Conservation (phyloP, 2,797 vertebrate species). For the Pangasius krempfi region DNA sequence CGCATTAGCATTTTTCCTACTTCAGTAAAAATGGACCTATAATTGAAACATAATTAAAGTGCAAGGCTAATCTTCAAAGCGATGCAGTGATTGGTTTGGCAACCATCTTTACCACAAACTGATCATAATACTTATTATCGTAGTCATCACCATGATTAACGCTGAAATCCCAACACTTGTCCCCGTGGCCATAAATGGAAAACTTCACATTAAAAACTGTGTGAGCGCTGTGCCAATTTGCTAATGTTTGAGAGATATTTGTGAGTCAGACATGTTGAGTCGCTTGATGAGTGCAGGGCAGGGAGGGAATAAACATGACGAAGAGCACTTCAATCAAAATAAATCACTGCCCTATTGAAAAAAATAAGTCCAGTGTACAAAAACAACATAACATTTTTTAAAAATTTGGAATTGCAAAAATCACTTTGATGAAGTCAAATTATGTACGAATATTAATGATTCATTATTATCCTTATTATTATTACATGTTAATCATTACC, state of each 20-base stretch:
- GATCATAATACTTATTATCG: not conserved
- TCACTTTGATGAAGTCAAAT: not conserved
- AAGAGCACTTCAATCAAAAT: not conserved
- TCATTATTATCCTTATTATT: not conserved
- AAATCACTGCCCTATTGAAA: conserved; percentile 3
- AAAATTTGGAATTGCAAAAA: not conserved
- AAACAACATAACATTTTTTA: not conserved
- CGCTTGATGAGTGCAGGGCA: not conserved
- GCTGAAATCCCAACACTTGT: not conserved
- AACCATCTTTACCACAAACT: not conserved
- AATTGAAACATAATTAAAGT: conserved; percentile 11
- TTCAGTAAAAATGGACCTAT: not conserved
- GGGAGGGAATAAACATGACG: not conserved
- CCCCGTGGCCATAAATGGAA: not conserved
- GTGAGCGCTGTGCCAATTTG: not conserved
- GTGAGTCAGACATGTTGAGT: not conserved
- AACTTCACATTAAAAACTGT: not conserved
- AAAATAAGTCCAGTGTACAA: not conserved
- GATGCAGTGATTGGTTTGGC: not conserved
- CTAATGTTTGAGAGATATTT: not conserved
- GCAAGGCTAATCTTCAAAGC: not conserved
- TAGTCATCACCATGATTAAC: conserved; percentile 1
- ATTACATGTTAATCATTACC: not conserved
- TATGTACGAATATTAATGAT: not conserved
- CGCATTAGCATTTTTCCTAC: not conserved